These are phyloP conservation scores for Lasioglossum albipes DNA, from an alignment of 1,140 invertebrate species.

Conservation along the genomic window DNA sequence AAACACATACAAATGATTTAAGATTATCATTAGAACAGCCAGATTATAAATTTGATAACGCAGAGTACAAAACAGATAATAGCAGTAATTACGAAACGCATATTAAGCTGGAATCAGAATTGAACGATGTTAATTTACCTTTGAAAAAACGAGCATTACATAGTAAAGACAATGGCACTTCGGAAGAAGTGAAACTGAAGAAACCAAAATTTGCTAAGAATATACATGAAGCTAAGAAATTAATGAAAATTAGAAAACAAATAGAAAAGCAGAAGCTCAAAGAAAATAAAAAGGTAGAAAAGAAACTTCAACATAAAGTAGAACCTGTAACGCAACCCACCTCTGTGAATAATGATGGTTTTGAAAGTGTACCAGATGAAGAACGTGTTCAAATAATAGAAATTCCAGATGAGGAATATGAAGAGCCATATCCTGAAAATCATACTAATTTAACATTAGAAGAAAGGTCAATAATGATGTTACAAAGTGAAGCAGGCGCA, in stretches of 20 bases:
- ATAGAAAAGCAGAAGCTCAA: slow-evolving; percentile 82
- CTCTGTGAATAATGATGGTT: slow-evolving; percentile 28
- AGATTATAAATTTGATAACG: slow-evolving; percentile 37
- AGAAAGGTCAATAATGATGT: slow-evolving; percentile 71
- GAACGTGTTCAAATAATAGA: slow-evolving; percentile 78
- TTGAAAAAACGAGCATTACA: slow-evolving; percentile 73
- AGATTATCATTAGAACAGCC: slow-evolving; percentile 40
- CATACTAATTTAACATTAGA: slow-evolving; percentile 67
- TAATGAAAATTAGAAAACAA: slow-evolving; percentile 84
- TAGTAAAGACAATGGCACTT: slow-evolving; percentile 41
- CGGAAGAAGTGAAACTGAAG: slow-evolving; percentile 67
- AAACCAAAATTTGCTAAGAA: slow-evolving; percentile 84
- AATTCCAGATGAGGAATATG: slow-evolving; percentile 75
- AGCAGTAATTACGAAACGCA: slow-evolving; percentile 36
- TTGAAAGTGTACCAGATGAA: slow-evolving; percentile 71
- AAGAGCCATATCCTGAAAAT: slow-evolving; percentile 71
- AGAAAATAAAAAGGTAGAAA: slow-evolving; percentile 75
- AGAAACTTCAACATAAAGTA: slow-evolving; percentile 31
- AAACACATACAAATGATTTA: slow-evolving; percentile 58
- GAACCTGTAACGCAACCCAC: slow-evolving; percentile 28
- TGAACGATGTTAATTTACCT: slow-evolving; percentile 67
- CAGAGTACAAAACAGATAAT: slow-evolving; percentile 34
- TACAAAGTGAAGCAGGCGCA: slow-evolving; percentile 57
- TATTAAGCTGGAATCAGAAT: slow-evolving; percentile 22
- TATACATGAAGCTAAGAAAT: slow-evolving; percentile 81